A percentile compares a stretch with the other conserved stretches of the same genome.
Evolutionary conservation across 2,888 invertebrate species (phyloP).

Genomic region (Volucella inanis): DNA sequence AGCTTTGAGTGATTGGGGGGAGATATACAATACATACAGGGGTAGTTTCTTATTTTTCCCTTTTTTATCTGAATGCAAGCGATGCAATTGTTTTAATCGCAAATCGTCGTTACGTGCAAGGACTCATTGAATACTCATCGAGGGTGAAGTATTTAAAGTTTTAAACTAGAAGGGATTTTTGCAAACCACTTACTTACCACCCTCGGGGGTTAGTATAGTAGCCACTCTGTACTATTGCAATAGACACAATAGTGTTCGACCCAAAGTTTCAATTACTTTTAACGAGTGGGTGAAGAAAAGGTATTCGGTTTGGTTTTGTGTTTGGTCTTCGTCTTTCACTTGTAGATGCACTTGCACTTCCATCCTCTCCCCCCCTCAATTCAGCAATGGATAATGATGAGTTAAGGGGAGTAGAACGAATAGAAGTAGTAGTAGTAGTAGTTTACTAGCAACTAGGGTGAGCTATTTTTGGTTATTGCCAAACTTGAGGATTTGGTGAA

Average conservation of each 20-base stretch:
- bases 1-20: conserved; percentile 14
- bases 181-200: too few species aligned
- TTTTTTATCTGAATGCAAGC: too few species aligned
- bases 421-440: too few species aligned
- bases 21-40: background rate
- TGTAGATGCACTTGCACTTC: background rate
- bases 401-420: background rate
- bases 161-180: too few species aligned
- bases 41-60: too few species aligned
- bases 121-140: conserved; percentile 28
- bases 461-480: conserved; percentile 70
- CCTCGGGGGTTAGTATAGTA: too few species aligned
- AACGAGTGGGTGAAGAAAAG: conserved; percentile 12
- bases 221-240: background rate
- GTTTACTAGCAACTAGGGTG: conserved; percentile 20
- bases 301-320: background rate
- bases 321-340: conserved; percentile 31
- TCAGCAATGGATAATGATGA: conserved; percentile 39
- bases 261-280: conserved; percentile 59
- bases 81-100: conserved; percentile 2
- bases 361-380: background rate
- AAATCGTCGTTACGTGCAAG: background rate
- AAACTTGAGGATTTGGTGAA: conserved; percentile 66
- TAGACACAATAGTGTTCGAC: conserved; percentile 18
- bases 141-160: background rate